phyloP scores from a whole-genome alignment of 2,113 vertebrate species.

The Oophaga pumilio region DNA sequence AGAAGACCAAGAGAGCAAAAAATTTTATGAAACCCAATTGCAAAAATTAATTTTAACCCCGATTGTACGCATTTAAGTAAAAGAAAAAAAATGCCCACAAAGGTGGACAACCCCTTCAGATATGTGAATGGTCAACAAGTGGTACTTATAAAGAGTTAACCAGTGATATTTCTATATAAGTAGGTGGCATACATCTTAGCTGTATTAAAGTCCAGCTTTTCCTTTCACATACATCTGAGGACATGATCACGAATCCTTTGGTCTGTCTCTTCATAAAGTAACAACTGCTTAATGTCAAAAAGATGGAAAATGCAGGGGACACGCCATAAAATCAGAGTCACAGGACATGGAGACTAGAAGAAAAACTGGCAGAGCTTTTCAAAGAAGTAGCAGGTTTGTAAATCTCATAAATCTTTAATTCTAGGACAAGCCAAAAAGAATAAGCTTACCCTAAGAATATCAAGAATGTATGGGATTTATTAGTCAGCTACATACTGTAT shows the following conservation, averaged over 20 bases:
- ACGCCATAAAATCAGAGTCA: not conserved
- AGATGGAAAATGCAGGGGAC: slow-evolving; percentile 2
- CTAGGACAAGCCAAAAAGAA: slow-evolving; percentile 9
- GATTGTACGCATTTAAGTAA: no score
- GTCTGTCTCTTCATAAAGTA: not conserved
- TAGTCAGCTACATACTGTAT: not conserved
- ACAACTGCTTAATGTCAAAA: not conserved
- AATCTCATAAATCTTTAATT: slow-evolving; percentile 18
- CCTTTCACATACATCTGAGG: not conserved
- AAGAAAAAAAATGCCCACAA: no score
- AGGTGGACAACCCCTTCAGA: no score
- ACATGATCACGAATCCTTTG: not conserved
- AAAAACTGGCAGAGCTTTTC: not conserved
- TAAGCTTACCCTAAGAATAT: slow-evolving; percentile 23
- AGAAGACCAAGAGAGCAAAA: no score
- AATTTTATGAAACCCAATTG: no score
- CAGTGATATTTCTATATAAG: no score
- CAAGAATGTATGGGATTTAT: slow-evolving; percentile 18
- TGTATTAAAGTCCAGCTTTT: not conserved
- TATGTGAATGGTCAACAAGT: no score
- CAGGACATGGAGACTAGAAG: not conserved
- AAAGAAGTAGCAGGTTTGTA: slow-evolving; percentile 1
- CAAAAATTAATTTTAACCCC: no score
- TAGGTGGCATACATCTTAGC: no score
- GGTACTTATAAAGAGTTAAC: no score